Conservation (phyloP, 2,888 invertebrate species). For the Sesamia inferens region DNA sequence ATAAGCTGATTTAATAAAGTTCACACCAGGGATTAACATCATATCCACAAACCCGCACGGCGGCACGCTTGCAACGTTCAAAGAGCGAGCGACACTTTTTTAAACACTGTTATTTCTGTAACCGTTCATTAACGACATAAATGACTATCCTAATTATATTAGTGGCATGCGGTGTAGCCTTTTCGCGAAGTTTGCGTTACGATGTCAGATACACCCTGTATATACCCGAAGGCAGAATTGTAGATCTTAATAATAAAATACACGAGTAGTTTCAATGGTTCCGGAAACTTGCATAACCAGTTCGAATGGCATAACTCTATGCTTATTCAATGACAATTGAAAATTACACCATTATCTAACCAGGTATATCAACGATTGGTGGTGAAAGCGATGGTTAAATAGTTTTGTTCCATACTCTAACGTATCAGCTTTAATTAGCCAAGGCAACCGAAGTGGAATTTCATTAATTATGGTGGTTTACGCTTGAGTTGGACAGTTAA, state of each 20-base stretch:
- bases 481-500: conserved; percentile 49
- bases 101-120: no score
- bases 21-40: no score
- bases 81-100: no score
- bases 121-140: no score
- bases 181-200: no score
- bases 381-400: conserved; percentile 35
- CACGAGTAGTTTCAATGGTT: neutral
- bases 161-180: no score
- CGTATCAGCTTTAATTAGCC: conserved; percentile 49
- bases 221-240: no score
- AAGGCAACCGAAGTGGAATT: conserved; percentile 43
- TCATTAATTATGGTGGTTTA: conserved; percentile 47
- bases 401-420: conserved; percentile 35
- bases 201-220: neutral
- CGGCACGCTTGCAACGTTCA: no score
- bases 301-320: conserved; percentile 7
- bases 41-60: no score
- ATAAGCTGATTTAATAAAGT: no score
- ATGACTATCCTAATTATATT: no score
- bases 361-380: conserved; percentile 7
- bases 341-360: conserved; percentile 31
- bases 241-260: neutral
- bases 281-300: conserved; percentile 14
- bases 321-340: conserved; percentile 17